Evolutionary conservation across 2,113 vertebrate species (phyloP).

Genomic region (Mustela lutreola): DNA sequence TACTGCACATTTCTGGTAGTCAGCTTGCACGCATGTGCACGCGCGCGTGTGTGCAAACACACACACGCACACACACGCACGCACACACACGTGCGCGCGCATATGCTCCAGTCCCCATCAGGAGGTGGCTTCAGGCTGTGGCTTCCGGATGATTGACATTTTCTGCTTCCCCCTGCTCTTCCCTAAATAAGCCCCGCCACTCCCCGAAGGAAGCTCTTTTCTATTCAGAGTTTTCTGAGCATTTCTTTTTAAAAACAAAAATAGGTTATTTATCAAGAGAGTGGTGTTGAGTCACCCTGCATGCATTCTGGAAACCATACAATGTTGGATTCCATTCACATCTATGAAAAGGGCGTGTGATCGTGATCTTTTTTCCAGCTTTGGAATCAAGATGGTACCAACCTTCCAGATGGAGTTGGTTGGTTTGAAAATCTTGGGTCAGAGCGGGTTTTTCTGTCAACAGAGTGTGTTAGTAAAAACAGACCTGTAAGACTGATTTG

Average conservation of each 20-base stretch:
- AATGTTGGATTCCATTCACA: not conserved
- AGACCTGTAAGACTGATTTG: not conserved
- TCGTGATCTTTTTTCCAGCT: not conserved
- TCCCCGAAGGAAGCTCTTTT: not conserved
- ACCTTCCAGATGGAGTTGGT: not conserved
- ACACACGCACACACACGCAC: not conserved
- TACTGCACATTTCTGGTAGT: not conserved
- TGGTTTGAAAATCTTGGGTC: not conserved
- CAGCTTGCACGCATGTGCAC: not conserved
- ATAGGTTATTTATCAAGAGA: not conserved
- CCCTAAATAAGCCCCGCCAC: not conserved
- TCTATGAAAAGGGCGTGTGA: not conserved
- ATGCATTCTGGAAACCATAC: not conserved
- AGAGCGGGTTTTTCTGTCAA: not conserved
- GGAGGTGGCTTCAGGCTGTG: not conserved
- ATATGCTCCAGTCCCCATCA: not conserved
- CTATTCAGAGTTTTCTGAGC: constrained; percentile 8
- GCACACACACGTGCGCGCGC: not conserved
- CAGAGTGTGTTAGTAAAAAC: not conserved
- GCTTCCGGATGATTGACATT: not conserved
- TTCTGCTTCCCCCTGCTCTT: not conserved
- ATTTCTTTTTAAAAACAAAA: not conserved
- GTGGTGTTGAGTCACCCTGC: constrained; percentile 15
- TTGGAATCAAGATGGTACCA: constrained; percentile 3
- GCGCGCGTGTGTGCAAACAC: fast-evolving